Evolutionary conservation across 2,888 invertebrate species (phyloP).

Genomic region (Caenorhabditis sp.): DNA sequence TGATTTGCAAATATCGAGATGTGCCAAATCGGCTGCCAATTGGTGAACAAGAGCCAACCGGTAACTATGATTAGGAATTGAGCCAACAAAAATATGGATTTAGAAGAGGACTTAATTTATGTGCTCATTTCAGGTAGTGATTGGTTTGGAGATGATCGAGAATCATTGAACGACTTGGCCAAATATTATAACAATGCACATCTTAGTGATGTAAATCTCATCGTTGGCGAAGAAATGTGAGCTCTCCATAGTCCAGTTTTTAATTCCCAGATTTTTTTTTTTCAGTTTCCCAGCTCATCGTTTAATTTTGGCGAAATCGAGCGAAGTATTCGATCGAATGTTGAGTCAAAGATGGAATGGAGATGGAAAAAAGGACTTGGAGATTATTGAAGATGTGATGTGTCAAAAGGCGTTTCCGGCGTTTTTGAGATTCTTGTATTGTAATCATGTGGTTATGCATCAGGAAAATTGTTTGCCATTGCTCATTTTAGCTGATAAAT

Average conservation of each 20-base stretch:
- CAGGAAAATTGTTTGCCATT: constrained; percentile 72
- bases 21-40: constrained; percentile 49
- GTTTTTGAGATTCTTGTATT: constrained; percentile 73
- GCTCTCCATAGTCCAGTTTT: constrained; percentile 11
- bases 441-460: constrained; percentile 72
- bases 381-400: constrained; percentile 71
- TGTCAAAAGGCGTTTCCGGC: constrained; percentile 72
- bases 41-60: constrained; percentile 50
- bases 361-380: constrained; percentile 67
- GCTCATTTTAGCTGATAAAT: constrained; percentile 73
- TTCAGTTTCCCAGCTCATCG: constrained; percentile 73
- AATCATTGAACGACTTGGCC: constrained; percentile 69
- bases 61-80: too few relatives aligned
- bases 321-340: constrained; percentile 75
- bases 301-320: constrained; percentile 72
- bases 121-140: constrained; percentile 68
- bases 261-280: background rate
- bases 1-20: constrained; percentile 23
- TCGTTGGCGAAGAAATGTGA: constrained; percentile 72
- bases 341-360: constrained; percentile 72
- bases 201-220: constrained; percentile 68
- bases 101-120: too few relatives aligned
- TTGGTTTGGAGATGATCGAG: constrained; percentile 70
- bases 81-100: too few relatives aligned
- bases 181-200: constrained; percentile 70